A percentile compares a stretch with the other conserved stretches of the same genome.
phyloP scores from a whole-genome alignment of 2,888 invertebrate genomes.

The Parnassius glacialis region DNA sequence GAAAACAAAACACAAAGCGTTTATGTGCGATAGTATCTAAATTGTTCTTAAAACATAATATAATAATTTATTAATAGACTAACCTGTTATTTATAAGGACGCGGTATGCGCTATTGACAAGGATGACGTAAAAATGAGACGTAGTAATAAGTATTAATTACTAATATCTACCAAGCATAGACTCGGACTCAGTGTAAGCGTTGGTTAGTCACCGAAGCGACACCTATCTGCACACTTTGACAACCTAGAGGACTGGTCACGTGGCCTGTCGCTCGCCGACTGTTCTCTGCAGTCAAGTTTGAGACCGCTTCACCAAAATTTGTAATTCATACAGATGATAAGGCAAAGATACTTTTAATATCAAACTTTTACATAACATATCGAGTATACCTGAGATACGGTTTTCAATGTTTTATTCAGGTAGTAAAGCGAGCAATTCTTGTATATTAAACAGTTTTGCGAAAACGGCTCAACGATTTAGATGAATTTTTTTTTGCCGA shows the following conservation, averaged over 20 bases:
- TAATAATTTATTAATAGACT: constrained; percentile 40
- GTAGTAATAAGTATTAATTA: no score
- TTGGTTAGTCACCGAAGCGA: constrained; percentile 25
- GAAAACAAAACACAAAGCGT: constrained; percentile 23
- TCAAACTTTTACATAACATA: constrained; percentile 9
- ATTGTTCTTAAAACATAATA: constrained; percentile 25
- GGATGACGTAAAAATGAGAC: constrained; percentile 33
- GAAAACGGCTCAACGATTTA: no score
- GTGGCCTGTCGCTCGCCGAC: constrained; percentile 44
- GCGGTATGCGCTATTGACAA: constrained; percentile 32
- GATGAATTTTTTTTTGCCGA: no score
- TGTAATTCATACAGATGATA: constrained; percentile 35
- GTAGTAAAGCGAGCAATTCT: not conserved
- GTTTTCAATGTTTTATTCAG: not conserved
- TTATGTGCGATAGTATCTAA: constrained; percentile 22
- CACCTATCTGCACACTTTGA: constrained; percentile 26
- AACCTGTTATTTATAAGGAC: constrained; percentile 33
- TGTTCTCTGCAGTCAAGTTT: constrained; percentile 34
- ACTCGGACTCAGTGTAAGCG: constrained; percentile 15
- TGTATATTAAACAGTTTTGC: no score
- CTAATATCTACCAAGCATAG: constrained; percentile 3
- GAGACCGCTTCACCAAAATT: constrained; percentile 32
- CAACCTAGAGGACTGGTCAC: constrained; percentile 42
- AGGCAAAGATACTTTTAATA: constrained; percentile 6
- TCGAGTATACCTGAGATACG: constrained; percentile 17